Conservation (phyloP, 2,113 vertebrate species). For the Sylvia atricapilla region DNA sequence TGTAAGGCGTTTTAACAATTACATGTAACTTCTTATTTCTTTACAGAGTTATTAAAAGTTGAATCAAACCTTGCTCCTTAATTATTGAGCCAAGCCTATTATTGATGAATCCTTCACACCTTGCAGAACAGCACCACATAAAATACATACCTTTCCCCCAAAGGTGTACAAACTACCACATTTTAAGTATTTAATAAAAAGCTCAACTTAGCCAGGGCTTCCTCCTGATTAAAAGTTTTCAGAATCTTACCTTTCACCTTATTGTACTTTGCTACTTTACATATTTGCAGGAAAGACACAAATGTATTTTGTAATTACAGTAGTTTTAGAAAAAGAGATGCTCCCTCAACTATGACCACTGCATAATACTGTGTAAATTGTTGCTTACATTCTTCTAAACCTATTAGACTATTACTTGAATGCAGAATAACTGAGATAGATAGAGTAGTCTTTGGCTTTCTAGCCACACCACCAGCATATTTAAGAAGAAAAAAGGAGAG, state of each 20-base stretch:
- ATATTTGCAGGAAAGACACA: not conserved
- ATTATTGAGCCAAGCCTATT: not conserved
- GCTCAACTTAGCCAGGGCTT: not conserved
- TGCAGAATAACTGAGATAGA: not conserved
- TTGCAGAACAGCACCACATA: not conserved
- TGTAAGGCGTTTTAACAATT: not conserved
- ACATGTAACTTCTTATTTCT: not conserved
- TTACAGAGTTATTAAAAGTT: not conserved
- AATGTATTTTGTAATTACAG: not conserved
- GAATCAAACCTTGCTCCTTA: not conserved
- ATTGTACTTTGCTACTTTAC: not conserved
- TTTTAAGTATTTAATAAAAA: not conserved
- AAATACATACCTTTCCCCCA: not conserved
- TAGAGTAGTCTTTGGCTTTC: not conserved
- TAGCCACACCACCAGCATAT: not conserved
- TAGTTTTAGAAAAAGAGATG: not conserved
- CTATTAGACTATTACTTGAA: not conserved
- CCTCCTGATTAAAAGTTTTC: not conserved
- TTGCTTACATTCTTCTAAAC: not conserved
- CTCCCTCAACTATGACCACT: not conserved
- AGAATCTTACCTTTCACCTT: not conserved
- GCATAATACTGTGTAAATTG: not conserved
- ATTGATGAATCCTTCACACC: not conserved
- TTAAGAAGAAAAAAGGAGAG: not conserved
- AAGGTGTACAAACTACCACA: not conserved